Evolutionary conservation across 2,888 invertebrate genomes (phyloP), one percentile per base, ranked within the genome.

Genomic region (Aphodius granarius): DNA sequence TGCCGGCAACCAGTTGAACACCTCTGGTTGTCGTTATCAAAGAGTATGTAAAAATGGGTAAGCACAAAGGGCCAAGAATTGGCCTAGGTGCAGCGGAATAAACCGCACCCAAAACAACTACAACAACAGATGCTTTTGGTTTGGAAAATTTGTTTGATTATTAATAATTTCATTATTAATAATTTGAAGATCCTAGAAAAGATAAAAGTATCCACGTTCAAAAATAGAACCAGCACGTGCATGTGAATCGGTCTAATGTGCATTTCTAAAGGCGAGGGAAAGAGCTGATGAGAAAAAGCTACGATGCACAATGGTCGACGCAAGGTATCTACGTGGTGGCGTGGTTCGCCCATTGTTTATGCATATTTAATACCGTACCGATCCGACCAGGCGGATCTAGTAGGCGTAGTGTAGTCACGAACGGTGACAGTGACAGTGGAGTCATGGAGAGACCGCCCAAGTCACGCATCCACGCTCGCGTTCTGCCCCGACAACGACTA

Each of bases 401-500:
- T 83, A 84, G 85, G 85, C 85, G 85, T 85, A 84, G 79, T 83
- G 80, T 78, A 83, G 85, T 85, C 85, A 85, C 85, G 85, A 85
- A 86, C 82, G 78, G 78, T 81, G 82, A 83, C 85, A 84, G 84
- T 85, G 84, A 84, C 83, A 84, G 84, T 83, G 80, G 83, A 84
- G 82, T 83, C 83, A 83, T 82, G 83, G 80, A 82, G 81, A 81
- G 82, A 83, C 85, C 85, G 85, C 85, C 85, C 84, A 81, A 84
- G 86, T 85, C 86, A 86, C 85, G 85, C 85, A 85, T 85, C 84
- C 83, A 82, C 83, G 84, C 81, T 83, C 83, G 81, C 84, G 84
- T 83, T 85, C 83, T 81, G 82, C 84, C 68, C 20, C 83, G 83
- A 83, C 76, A 83, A 83, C 81, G 84, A 82, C 85, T 84, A 84